These are phyloP conservation scores for Aplochiton taeniatus DNA, from an alignment of 2,797 vertebrate species.

Conservation along the genomic window DNA sequence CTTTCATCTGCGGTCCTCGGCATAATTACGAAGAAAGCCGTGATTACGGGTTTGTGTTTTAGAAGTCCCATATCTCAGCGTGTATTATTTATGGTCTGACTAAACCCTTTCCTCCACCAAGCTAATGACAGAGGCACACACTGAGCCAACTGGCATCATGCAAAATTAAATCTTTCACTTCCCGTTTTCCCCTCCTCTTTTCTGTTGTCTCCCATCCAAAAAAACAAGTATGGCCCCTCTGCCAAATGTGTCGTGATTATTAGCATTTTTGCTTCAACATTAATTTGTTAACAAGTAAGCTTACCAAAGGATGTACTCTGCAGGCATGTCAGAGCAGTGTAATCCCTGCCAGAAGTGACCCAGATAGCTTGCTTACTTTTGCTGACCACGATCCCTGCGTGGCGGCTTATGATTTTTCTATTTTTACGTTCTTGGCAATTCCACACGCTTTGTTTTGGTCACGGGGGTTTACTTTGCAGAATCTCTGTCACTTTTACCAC, in stretches of 20 bases:
- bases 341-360: slow-evolving; percentile 20
- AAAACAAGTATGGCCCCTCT: not conserved
- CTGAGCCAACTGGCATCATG: slow-evolving; percentile 54
- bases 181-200: not conserved
- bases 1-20: slow-evolving; percentile 63
- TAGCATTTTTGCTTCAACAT: slow-evolving; percentile 50
- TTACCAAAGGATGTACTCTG: slow-evolving; percentile 23
- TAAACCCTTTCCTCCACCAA: slow-evolving; percentile 64
- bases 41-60: slow-evolving; percentile 49
- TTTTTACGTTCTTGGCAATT: not conserved
- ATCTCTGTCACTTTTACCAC: too few relatives aligned
- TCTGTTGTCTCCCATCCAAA: slow-evolving; percentile 15
- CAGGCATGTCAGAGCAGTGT: slow-evolving; percentile 22
- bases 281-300: slow-evolving; percentile 66
- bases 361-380: slow-evolving; percentile 4
- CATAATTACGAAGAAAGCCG: slow-evolving; percentile 65
- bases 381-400: slow-evolving; percentile 9
- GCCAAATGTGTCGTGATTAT: slow-evolving; percentile 49
- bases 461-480: too few relatives aligned
- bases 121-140: slow-evolving; percentile 59
- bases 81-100: slow-evolving; percentile 62
- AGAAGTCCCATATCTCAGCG: slow-evolving; percentile 47
- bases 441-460: not conserved
- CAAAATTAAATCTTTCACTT: slow-evolving; percentile 59
- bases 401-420: not conserved